Evolutionary conservation across 2,113 vertebrate genomes (phyloP).

Genomic region (Poecilia latipinna): DNA sequence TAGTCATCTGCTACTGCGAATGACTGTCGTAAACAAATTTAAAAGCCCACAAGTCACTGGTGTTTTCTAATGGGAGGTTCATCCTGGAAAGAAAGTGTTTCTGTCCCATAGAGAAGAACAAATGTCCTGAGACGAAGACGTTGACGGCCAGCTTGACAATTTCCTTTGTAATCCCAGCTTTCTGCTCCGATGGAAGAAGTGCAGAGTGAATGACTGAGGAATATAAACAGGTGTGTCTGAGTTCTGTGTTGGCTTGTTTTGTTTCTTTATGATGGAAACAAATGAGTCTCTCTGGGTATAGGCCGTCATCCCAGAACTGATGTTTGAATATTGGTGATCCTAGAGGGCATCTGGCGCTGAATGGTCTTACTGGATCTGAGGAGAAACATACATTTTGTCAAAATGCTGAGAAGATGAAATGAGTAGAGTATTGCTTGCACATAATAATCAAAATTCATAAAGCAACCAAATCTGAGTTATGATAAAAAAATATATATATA

Average conservation of each 20-base stretch:
- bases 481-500: no score
- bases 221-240: constrained; percentile 19
- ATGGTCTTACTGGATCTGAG: constrained; percentile 46
- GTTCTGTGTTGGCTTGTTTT: constrained; percentile 45
- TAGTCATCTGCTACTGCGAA: no score
- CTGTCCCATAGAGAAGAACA: background rate
- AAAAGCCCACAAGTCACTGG: background rate
- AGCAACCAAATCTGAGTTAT: no score
- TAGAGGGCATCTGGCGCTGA: constrained; percentile 25
- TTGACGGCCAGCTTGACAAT: background rate
- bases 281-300: constrained; percentile 17
- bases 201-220: background rate
- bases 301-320: background rate
- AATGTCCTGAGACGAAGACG: background rate
- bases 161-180: background rate
- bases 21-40: background rate
- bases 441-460: no score
- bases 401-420: no score
- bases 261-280: constrained; percentile 41
- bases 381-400: constrained; percentile 6
- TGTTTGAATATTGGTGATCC: constrained; percentile 4
- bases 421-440: no score
- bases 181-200: background rate
- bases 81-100: background rate
- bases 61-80: background rate